These are phyloP conservation scores for Proisotoma minuta DNA, from an alignment of 2,888 invertebrate species.

Conservation along the genomic window DNA sequence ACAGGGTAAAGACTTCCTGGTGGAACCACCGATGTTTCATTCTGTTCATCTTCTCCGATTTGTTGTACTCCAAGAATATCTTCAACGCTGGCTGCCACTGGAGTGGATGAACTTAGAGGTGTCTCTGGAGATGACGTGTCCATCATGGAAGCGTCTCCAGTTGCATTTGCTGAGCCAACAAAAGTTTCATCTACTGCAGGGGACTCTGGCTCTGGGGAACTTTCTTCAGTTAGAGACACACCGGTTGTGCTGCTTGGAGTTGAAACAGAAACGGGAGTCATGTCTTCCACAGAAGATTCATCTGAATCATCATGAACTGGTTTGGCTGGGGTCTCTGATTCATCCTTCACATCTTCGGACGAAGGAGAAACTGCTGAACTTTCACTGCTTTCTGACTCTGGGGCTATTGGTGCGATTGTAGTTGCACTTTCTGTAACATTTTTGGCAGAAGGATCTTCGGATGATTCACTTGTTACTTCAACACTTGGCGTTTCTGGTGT, in stretches of 20 bases:
- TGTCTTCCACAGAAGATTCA: neutral
- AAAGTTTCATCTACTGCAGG: neutral
- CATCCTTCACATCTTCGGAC: neutral
- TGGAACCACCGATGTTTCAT: slow-evolving; percentile 21
- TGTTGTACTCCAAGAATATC: slow-evolving; percentile 11
- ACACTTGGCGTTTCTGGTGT: slow-evolving; percentile 25
- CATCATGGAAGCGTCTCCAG: neutral
- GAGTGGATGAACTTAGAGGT: slow-evolving; percentile 6
- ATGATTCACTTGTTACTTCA: neutral
- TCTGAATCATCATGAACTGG: neutral
- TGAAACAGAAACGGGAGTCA: neutral
- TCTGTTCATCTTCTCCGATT: slow-evolving; percentile 38
- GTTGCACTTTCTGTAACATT: neutral
- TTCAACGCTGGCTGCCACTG: slow-evolving; percentile 11
- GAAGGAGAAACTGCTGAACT: neutral
- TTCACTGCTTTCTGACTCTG: neutral
- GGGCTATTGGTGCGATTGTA: neutral
- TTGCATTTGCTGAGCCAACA: neutral
- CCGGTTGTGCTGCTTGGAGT: neutral
- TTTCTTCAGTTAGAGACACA: neutral
- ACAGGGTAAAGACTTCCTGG: slow-evolving; percentile 42
- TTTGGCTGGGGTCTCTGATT: too few species aligned
- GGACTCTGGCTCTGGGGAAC: neutral
- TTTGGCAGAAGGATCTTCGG: slow-evolving; percentile 2
- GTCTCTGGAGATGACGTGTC: neutral